phyloP scores from a whole-genome alignment of 2,888 invertebrate species.

The Tetanocera ferruginea region DNA sequence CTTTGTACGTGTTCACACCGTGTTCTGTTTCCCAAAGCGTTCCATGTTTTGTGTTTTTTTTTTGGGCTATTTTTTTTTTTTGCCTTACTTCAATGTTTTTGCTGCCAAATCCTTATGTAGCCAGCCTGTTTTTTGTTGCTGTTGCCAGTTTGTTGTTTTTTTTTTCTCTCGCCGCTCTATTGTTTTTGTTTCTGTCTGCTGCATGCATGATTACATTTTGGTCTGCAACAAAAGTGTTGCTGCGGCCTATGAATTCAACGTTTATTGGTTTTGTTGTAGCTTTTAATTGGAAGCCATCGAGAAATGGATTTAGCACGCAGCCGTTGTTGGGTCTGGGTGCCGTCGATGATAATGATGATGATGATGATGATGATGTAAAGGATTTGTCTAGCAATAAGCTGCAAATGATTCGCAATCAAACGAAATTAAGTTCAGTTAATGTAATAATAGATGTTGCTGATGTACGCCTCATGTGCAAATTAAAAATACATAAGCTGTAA shows the following conservation, averaged over 20 bases:
- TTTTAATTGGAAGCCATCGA: slow-evolving; percentile 20
- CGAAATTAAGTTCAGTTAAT: no score
- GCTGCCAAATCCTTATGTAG: neutral
- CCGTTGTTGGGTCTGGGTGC: no score
- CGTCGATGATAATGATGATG: no score
- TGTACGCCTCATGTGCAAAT: no score
- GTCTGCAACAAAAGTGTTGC: neutral
- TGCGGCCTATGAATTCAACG: neutral
- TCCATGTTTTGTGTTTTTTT: neutral
- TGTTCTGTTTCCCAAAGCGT: slow-evolving; percentile 10
- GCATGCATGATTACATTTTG: slow-evolving; percentile 10
- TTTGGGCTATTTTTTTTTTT: neutral
- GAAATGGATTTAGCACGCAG: neutral
- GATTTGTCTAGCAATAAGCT: no score
- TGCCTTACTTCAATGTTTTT: neutral
- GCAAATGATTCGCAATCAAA: no score
- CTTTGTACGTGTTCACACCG: slow-evolving; percentile 16
- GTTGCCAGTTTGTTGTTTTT: neutral
- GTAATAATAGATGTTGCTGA: no score
- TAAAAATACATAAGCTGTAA: no score
- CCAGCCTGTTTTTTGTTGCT: neutral
- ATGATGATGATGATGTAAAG: no score
- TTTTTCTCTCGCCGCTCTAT: neutral
- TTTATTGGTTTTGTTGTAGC: slow-evolving; percentile 20
- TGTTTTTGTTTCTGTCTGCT: neutral